Conservation (phyloP, 2,113 vertebrate genomes). For the Desmodus rotundus region DNA sequence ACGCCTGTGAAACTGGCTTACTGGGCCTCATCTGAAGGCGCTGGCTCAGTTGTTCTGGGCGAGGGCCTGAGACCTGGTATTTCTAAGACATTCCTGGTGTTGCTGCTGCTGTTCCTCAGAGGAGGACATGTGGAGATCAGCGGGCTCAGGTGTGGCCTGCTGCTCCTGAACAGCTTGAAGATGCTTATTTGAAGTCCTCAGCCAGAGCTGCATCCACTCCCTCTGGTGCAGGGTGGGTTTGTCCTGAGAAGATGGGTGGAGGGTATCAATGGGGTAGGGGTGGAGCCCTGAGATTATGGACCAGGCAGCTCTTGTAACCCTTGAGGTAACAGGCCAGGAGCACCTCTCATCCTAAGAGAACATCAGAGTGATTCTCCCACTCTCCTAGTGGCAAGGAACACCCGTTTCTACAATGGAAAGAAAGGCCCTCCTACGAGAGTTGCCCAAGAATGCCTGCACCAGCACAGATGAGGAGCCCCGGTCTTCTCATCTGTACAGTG, state of each 20-base stretch:
- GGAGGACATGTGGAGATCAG: background rate
- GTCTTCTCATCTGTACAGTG: background rate
- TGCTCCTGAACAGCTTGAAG: rapidly evolving
- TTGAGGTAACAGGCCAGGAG: background rate
- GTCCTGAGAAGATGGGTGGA: background rate
- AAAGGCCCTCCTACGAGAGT: background rate
- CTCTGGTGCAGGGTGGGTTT: background rate
- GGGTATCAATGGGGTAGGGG: background rate
- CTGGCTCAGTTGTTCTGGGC: background rate
- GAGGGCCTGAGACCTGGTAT: background rate
- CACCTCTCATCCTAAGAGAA: background rate
- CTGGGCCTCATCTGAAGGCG: rapidly evolving
- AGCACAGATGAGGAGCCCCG: background rate
- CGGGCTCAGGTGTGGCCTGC: background rate
- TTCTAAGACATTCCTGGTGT: background rate
- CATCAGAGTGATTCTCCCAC: background rate
- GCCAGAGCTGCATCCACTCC: background rate
- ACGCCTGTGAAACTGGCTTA: background rate
- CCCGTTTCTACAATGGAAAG: background rate
- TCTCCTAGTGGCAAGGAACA: background rate
- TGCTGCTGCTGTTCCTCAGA: background rate
- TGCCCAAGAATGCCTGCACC: background rate
- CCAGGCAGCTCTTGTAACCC: background rate
- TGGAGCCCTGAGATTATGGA: background rate
- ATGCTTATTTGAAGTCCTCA: background rate